Base-by-base conservation (phyloP, 2,888 invertebrate genomes). In the Adineta ricciae region DNA sequence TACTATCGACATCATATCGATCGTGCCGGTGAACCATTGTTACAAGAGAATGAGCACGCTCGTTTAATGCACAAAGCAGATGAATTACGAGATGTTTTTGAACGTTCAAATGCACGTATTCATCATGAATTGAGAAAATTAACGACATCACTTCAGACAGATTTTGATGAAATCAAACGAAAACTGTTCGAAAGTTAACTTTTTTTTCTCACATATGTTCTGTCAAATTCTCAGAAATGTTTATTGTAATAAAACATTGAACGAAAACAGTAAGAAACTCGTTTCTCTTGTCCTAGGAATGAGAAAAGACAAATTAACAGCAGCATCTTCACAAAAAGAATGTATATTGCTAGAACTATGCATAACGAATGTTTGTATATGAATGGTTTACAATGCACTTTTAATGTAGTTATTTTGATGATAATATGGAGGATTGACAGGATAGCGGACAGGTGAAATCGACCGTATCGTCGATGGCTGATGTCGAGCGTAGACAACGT, bases 121-220 rank as follows among this genome's bases (percentile, higher is more conserved):
- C 78, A 78, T 78, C 16, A 78, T n/a, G 78, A 78, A 78, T 78
- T 78, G 14, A 78, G 78, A 78, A 78, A 78, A 41, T 78, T 78
- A 41, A 41, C 78, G 1, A 32, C 41, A 9, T 38, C 78, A 78
- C 41, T 41, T 8, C 78, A 78, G 11, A 19, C 38, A 4, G 41
- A 78, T 78, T 78, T 78, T 41, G 78, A 41, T n/a, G 78, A 78
- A 78, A 78, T 78, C 9, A 78, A 78, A n/a, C 38, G 41, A 78
- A 78, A 41, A 78, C n/a, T 78, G n/a, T 36, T 78, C 3, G 78
- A 41, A 41, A 41, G 41, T 41, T 78, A 78, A 46, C 11, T 19
- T 16, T 16, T 50, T 50, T 16, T 3, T 9, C 1, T 21, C 46
- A 46, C 5, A 8, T 8, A 46, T 11, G 11, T 46, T 54, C 21